These are phyloP conservation scores for Diglossa cyanea DNA, from an alignment of 2,797 vertebrate genomes.

Conservation along the genomic window DNA sequence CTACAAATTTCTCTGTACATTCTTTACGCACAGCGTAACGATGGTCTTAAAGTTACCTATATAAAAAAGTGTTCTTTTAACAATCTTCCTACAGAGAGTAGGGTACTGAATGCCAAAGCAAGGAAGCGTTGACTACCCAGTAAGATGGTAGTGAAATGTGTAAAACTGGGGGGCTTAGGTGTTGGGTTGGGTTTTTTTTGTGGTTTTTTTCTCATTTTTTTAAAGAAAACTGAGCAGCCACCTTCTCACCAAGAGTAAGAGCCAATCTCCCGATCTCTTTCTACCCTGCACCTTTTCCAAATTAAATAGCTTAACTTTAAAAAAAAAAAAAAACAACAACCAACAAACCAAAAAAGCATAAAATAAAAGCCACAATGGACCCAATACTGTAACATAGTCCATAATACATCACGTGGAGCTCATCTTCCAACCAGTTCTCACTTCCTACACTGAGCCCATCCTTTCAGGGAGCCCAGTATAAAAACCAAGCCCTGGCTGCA, in stretches of 20 bases:
- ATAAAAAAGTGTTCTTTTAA: conserved; percentile 89
- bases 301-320: conserved; percentile 53
- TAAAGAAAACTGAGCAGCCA: conserved; percentile 58
- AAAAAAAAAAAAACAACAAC: neutral
- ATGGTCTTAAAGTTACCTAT: conserved; percentile 99
- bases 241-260: conserved; percentile 41
- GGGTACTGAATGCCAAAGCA: conserved; percentile 87
- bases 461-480: neutral
- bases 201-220: neutral
- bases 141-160: conserved; percentile 85
- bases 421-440: conserved; percentile 32
- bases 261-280: conserved; percentile 19
- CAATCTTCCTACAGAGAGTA: conserved; percentile 91
- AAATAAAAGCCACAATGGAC: conserved; percentile 58
- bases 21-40: conserved; percentile 99
- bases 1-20: conserved; percentile 99
- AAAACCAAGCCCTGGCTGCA: conserved; percentile 19
- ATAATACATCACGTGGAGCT: conserved; percentile 45
- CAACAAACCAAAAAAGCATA: neutral
- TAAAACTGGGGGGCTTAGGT: conserved; percentile 49
- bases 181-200: neutral
- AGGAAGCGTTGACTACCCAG: conserved; percentile 81
- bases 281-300: conserved; percentile 41
- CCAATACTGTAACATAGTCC: conserved; percentile 55
- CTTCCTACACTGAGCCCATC: neutral